Evolutionary conservation across 2,797 vertebrate genomes (phyloP).

Genomic region (Enoplosus armatus): DNA sequence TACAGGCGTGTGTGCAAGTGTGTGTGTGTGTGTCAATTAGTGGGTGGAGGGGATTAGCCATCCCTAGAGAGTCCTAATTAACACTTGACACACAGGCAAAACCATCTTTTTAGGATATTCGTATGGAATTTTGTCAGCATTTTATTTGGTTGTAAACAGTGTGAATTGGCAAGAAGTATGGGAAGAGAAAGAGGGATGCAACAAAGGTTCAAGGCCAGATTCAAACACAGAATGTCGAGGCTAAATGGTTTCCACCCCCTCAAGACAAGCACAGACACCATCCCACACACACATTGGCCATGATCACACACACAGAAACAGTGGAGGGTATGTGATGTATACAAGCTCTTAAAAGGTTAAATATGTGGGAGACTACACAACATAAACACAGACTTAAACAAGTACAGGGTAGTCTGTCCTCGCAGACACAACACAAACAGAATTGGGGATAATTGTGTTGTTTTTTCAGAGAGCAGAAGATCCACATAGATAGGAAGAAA

Average conservation of each 20-base stretch:
- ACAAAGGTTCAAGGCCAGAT: slow-evolving; percentile 39
- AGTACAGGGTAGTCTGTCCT: slow-evolving; percentile 56
- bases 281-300: slow-evolving; percentile 45
- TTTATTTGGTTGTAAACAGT: slow-evolving; percentile 44
- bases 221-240: slow-evolving; percentile 32
- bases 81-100: slow-evolving; percentile 52
- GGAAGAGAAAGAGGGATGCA: slow-evolving; percentile 13
- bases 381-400: slow-evolving; percentile 71
- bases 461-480: background rate
- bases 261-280: slow-evolving; percentile 47
- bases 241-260: slow-evolving; percentile 15
- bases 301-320: slow-evolving; percentile 48
- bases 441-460: slow-evolving; percentile 53
- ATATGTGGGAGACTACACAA: slow-evolving; percentile 45
- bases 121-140: slow-evolving; percentile 13
- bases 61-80: slow-evolving; percentile 77
- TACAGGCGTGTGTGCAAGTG: slow-evolving; percentile 72
- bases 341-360: slow-evolving; percentile 78
- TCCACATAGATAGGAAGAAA: background rate
- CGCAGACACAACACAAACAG: slow-evolving; percentile 68
- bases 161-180: slow-evolving; percentile 5
- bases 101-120: slow-evolving; percentile 31
- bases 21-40: slow-evolving; percentile 73
- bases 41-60: slow-evolving; percentile 77
- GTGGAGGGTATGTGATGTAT: slow-evolving; percentile 67